Conservation (phyloP, 2,888 invertebrate genomes). For the Limnephilus marmoratus region DNA sequence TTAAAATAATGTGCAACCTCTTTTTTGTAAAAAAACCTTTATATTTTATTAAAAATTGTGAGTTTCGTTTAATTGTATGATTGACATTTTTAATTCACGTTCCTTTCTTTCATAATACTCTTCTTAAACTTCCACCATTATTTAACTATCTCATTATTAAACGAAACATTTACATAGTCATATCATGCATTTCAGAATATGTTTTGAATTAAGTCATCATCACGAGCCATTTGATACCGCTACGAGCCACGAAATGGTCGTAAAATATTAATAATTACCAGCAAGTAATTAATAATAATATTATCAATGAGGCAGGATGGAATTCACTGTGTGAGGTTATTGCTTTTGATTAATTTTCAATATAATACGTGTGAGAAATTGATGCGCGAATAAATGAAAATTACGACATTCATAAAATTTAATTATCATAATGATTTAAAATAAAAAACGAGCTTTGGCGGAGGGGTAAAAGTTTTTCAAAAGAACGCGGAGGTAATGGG, state of each 20-base stretch:
- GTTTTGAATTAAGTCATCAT: background rate
- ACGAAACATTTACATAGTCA: no score
- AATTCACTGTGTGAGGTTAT: background rate
- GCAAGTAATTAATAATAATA: background rate
- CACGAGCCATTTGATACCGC: background rate
- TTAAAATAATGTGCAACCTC: no score
- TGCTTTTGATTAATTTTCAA: background rate
- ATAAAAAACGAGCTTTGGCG: background rate
- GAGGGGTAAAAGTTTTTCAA: no score
- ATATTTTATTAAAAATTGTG: no score
- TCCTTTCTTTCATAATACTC: no score
- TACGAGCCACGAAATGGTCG: background rate
- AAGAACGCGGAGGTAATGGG: no score
- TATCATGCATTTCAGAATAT: background rate
- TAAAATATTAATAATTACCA: background rate
- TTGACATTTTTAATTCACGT: no score
- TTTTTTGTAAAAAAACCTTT: no score
- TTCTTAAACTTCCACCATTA: no score
- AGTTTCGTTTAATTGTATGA: no score
- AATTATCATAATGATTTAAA: background rate
- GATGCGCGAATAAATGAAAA: background rate
- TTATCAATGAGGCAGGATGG: background rate
- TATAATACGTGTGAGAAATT: background rate
- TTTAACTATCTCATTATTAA: no score
- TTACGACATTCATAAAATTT: background rate